A percentile compares a stretch with the other conserved stretches of the same genome.
phyloP scores from a whole-genome alignment of 2,113 vertebrate genomes.

The Channa argus region DNA sequence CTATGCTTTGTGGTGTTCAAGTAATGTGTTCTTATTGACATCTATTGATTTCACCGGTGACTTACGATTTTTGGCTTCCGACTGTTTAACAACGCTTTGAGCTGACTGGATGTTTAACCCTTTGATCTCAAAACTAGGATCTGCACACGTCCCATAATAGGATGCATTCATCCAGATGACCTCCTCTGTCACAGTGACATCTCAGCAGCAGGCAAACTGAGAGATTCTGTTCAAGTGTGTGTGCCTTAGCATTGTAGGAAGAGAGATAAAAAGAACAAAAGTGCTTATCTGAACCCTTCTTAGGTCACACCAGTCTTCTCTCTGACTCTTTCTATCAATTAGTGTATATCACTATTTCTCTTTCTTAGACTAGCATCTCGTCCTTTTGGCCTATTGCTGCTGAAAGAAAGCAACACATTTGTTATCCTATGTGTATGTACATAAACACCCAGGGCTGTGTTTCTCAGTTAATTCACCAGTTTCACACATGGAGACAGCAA shows the following conservation, averaged over 20 bases:
- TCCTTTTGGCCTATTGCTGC: slow-evolving; percentile 20
- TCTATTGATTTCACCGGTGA: slow-evolving; percentile 32
- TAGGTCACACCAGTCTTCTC: slow-evolving; percentile 11
- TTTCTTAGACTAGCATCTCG: slow-evolving; percentile 20
- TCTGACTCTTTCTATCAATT: neutral
- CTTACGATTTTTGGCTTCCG: slow-evolving; percentile 33
- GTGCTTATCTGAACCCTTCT: slow-evolving; percentile 39
- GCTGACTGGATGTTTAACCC: slow-evolving; percentile 72
- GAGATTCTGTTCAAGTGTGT: neutral
- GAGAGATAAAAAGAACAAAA: slow-evolving; percentile 32
- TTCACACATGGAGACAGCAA: slow-evolving; percentile 21
- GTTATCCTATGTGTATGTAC: slow-evolving; percentile 4
- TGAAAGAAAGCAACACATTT: slow-evolving; percentile 31
- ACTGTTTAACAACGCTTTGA: slow-evolving; percentile 22
- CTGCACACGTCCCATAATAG: slow-evolving; percentile 51
- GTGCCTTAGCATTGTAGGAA: slow-evolving; percentile 20
- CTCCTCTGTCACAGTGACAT: slow-evolving; percentile 44
- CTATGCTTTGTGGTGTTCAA: neutral
- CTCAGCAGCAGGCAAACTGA: slow-evolving; percentile 31
- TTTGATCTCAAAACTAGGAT: slow-evolving; percentile 47
- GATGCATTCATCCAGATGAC: slow-evolving; percentile 69
- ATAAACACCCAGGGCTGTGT: slow-evolving; percentile 12
- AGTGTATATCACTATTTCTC: neutral
- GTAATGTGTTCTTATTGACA: slow-evolving; percentile 14
- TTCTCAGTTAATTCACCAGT: slow-evolving; percentile 21